phyloP scores from a whole-genome alignment of 2,888 invertebrate genomes.

The Drosophila rubida region DNA sequence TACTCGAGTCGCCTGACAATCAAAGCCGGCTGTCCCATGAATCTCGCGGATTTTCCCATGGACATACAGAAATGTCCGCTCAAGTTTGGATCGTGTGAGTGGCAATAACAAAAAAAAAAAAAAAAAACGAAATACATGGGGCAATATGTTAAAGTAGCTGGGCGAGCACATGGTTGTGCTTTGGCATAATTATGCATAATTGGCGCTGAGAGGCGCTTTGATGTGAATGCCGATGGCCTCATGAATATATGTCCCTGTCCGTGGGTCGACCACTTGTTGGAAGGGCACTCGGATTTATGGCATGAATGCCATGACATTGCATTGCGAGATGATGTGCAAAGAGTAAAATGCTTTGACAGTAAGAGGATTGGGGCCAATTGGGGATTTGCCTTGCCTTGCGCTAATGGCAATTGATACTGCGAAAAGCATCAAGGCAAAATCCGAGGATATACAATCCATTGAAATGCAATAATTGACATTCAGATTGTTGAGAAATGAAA shows the following conservation, averaged over 20 bases:
- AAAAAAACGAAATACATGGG: not conserved
- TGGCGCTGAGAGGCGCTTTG: slow-evolving; percentile 61
- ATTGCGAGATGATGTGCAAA: slow-evolving; percentile 25
- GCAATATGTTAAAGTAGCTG: not conserved
- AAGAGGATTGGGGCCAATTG: not conserved
- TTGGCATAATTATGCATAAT: slow-evolving; percentile 75
- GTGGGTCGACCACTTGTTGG: slow-evolving; percentile 59
- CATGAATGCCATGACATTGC: slow-evolving; percentile 59
- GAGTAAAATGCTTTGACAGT: slow-evolving; percentile 10
- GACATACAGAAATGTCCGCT: slow-evolving; percentile 92
- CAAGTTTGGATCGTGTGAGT: slow-evolving; percentile 93
- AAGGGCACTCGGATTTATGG: slow-evolving; percentile 44
- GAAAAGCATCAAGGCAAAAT: not conserved
- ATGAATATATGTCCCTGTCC: slow-evolving; percentile 38
- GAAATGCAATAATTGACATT: not conserved
- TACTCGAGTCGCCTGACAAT: slow-evolving; percentile 94
- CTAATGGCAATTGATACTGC: slow-evolving; percentile 6
- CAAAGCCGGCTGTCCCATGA: slow-evolving; percentile 94
- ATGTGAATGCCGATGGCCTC: slow-evolving; percentile 46
- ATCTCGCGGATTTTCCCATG: slow-evolving; percentile 94
- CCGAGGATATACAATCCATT: not conserved
- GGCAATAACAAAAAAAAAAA: not conserved
- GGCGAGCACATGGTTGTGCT: slow-evolving; percentile 26
- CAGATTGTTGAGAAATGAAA: no score
- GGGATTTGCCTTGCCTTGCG: not conserved